These are phyloP conservation scores for Paratilapia polleni DNA, from an alignment of 2,113 vertebrate genomes.

Conservation along the genomic window DNA sequence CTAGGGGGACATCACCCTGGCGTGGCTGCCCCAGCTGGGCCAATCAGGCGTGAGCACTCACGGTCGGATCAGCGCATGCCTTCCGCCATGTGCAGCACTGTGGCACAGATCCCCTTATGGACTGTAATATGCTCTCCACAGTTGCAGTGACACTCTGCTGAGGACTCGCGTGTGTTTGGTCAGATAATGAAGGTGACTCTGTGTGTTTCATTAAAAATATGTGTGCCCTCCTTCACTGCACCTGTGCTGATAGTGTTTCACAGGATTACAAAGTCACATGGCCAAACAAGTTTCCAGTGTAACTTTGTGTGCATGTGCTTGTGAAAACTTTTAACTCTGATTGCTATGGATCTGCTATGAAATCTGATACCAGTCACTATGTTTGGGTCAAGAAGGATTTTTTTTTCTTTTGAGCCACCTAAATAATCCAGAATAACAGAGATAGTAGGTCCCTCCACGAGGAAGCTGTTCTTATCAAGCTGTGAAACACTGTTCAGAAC, in stretches of 20 bases:
- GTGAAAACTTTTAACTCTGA: neutral
- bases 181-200: constrained; percentile 33
- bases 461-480: neutral
- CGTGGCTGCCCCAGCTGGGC: constrained; percentile 50
- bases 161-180: constrained; percentile 6
- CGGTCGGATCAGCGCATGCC: constrained; percentile 45
- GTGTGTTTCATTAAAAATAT: constrained; percentile 20
- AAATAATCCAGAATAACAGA: neutral
- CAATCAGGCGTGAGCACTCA: constrained; percentile 66
- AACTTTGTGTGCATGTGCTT: neutral
- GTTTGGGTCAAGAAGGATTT: neutral
- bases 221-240: neutral
- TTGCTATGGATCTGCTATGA: neutral
- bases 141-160: constrained; percentile 16
- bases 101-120: constrained; percentile 68
- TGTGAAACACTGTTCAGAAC: neutral
- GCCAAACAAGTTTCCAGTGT: neutral
- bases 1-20: constrained; percentile 59
- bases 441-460: neutral
- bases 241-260: constrained; percentile 10
- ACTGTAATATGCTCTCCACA: constrained; percentile 41
- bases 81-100: constrained; percentile 55
- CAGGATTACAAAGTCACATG: neutral
- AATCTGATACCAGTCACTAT: neutral
- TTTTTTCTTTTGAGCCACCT: too few relatives aligned